These are phyloP conservation scores for Heliocidaris tuberculata DNA, from an alignment of 35 echinoderm and acorn worm species.

Conservation along the genomic window DNA sequence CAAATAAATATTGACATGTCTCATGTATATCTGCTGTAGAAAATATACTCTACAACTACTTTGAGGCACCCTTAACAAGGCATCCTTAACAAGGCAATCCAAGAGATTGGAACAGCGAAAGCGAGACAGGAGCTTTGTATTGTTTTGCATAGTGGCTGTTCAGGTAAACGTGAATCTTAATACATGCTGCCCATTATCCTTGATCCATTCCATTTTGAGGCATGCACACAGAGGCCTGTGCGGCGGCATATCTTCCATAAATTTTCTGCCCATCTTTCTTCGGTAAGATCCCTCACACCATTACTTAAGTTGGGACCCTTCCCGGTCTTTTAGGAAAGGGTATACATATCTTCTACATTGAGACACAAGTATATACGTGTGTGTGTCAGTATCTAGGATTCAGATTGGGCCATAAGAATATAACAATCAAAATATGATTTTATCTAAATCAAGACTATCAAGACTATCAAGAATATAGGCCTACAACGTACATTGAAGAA, in stretches of 20 bases:
- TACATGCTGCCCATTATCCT: background rate
- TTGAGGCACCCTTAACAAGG: background rate
- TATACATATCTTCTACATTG: background rate
- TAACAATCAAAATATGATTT: too few relatives aligned
- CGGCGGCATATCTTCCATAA: background rate
- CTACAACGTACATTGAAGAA: too few relatives aligned
- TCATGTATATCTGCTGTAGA: background rate
- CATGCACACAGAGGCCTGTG: background rate
- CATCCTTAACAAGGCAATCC: background rate
- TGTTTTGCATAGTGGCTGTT: background rate
- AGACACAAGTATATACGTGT: background rate
- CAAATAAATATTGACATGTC: background rate
- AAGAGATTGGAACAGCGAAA: background rate
- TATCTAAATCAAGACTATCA: background rate
- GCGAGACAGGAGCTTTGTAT: background rate
- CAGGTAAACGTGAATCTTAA: conserved; percentile 10
- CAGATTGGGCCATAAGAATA: too few relatives aligned
- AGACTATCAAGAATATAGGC: background rate
- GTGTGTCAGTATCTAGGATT: too few relatives aligned
- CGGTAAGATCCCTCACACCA: background rate
- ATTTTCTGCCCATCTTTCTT: background rate
- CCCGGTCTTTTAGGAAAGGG: background rate
- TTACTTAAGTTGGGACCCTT: background rate
- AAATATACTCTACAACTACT: background rate
- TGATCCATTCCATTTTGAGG: background rate